A percentile compares a stretch with the other conserved stretches of the same genome.
phyloP scores from a whole-genome alignment of 2,113 vertebrate genomes.

The Notarius quadriscutis region DNA sequence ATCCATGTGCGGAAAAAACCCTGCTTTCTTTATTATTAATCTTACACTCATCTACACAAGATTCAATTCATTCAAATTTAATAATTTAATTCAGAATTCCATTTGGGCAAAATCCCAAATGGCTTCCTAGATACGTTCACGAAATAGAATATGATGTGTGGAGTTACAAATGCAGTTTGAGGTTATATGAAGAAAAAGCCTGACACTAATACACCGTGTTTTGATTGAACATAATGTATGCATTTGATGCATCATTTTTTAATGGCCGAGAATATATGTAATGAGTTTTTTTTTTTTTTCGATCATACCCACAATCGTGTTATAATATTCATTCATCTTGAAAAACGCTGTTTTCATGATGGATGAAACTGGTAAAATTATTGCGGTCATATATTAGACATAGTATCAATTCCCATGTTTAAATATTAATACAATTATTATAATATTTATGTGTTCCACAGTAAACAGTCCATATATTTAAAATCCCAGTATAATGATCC shows the following conservation, averaged over 20 bases:
- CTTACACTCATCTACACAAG: neutral
- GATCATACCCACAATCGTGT: neutral
- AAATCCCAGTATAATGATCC: neutral
- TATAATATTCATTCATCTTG: neutral
- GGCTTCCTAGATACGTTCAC: neutral
- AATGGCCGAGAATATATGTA: neutral
- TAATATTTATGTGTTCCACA: neutral
- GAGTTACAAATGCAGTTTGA: neutral
- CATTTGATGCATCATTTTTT: neutral
- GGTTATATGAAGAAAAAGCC: neutral
- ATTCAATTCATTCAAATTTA: neutral
- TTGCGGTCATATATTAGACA: neutral
- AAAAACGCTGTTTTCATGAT: neutral
- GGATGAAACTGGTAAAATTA: neutral
- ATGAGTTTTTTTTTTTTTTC: neutral
- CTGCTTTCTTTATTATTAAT: neutral
- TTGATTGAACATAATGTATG: neutral
- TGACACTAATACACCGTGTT: neutral
- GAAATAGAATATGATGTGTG: neutral
- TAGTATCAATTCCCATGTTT: neutral
- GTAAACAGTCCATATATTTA: neutral
- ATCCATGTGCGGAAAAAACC: neutral
- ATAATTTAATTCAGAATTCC: neutral
- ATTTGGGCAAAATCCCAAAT: neutral
- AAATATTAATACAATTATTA: neutral